Conservation (phyloP, 2,888 invertebrate genomes). For the Theodoxus fluviatilis region DNA sequence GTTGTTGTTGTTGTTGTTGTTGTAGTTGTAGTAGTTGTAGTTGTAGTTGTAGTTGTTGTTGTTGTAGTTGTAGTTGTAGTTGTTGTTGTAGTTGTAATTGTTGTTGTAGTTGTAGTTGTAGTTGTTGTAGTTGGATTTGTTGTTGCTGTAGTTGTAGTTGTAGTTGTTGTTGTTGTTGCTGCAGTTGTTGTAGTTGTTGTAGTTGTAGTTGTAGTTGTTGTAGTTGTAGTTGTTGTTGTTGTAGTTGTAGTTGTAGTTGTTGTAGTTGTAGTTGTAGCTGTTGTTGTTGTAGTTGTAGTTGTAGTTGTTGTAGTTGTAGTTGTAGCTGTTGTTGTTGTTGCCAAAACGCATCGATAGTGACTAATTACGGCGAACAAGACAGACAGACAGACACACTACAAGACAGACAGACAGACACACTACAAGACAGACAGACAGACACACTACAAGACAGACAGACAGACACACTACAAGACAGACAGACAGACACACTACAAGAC, state of each 20-base stretch:
- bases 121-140: conserved; percentile 17
- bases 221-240: conserved; percentile 17
- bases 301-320: conserved; percentile 12
- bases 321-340: conserved; percentile 21
- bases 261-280: conserved; percentile 1
- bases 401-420: too few species aligned
- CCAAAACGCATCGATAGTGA: too few species aligned
- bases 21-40: conserved; percentile 17
- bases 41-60: conserved; percentile 16
- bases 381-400: too few species aligned
- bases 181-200: background rate
- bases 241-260: conserved; percentile 15
- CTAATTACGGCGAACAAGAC: too few species aligned
- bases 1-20: conserved; percentile 10
- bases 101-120: conserved; percentile 18
- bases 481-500: too few species aligned
- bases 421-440: too few species aligned
- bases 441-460: too few species aligned
- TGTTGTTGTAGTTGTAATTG: conserved; percentile 9
- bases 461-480: too few species aligned
- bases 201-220: conserved; percentile 17
- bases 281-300: conserved; percentile 15
- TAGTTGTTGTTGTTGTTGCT: background rate
- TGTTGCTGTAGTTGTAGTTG: background rate
- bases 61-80: conserved; percentile 10